phyloP scores from a whole-genome alignment of 2,888 invertebrate genomes.

The Perizoma affinitatum region DNA sequence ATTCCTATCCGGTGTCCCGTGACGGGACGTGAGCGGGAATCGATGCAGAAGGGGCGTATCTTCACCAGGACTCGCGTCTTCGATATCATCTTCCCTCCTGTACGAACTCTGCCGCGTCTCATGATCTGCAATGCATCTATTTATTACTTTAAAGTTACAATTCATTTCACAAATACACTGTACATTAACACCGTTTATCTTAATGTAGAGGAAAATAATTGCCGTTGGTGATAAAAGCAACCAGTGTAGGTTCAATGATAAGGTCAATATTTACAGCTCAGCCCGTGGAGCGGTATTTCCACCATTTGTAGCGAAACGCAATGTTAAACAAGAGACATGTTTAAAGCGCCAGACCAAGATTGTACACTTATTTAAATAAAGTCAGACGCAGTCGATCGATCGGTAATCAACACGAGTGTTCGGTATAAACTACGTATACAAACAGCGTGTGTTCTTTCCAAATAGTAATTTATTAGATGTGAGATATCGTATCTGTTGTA shows the following conservation, averaged over 20 bases:
- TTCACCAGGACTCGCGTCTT: constrained; percentile 40
- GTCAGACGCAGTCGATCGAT: constrained; percentile 4
- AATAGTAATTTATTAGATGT: no score
- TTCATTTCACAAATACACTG: constrained; percentile 7
- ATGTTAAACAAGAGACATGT: constrained; percentile 1
- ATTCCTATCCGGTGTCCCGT: constrained; percentile 29
- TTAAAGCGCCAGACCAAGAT: neutral
- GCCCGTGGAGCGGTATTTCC: constrained; percentile 29
- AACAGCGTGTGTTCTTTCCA: no score
- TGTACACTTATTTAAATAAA: no score
- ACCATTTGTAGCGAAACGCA: constrained; percentile 23
- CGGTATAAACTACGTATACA: no score
- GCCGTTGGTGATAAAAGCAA: constrained; percentile 14
- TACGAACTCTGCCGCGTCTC: constrained; percentile 60
- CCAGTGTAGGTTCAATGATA: constrained; percentile 8
- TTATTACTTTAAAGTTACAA: constrained; percentile 6
- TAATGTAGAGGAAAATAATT: constrained; percentile 13
- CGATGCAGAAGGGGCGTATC: constrained; percentile 59
- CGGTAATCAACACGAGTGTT: no score
- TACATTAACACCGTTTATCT: neutral
- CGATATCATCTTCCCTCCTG: constrained; percentile 40
- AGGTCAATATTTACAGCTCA: constrained; percentile 28
- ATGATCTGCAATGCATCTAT: constrained; percentile 54
- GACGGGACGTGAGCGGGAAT: constrained; percentile 52
- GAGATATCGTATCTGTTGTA: no score